Percentiles rank a stretch among this genome's conserved stretches.
Conservation (phyloP, 2,797 vertebrate species). For the Falco peregrinus region DNA sequence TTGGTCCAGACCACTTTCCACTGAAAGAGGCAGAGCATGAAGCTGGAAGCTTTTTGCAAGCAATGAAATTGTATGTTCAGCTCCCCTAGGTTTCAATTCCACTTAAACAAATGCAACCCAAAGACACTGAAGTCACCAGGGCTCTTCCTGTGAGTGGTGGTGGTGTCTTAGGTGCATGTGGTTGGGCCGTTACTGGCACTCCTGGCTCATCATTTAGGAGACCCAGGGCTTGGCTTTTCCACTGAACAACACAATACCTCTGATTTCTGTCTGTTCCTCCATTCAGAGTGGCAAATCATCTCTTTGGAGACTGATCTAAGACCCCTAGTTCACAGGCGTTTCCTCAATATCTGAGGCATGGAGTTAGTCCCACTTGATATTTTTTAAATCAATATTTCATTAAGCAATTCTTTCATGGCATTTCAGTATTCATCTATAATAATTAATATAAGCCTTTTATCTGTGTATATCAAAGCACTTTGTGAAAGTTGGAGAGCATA, state of each 20-base stretch:
- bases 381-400: constrained; percentile 63
- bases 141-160: background rate
- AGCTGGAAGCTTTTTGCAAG: background rate
- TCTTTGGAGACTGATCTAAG: background rate
- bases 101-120: background rate
- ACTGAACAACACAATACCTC: background rate
- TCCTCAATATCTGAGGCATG: background rate
- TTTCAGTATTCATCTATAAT: constrained; percentile 47
- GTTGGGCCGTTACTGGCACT: background rate
- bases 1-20: background rate
- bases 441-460: constrained; percentile 60
- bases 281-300: background rate
- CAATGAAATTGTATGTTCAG: background rate
- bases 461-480: constrained; percentile 59
- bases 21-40: background rate
- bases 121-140: background rate
- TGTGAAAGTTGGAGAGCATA: constrained; percentile 3
- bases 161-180: background rate
- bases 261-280: background rate
- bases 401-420: constrained; percentile 43
- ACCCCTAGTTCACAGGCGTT: background rate
- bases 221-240: background rate
- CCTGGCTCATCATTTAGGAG: background rate
- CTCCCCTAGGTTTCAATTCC: background rate
- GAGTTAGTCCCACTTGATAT: constrained; percentile 21